Conservation (phyloP, 2,113 vertebrate genomes). For the Sinocyclocheilus grahami region DNA sequence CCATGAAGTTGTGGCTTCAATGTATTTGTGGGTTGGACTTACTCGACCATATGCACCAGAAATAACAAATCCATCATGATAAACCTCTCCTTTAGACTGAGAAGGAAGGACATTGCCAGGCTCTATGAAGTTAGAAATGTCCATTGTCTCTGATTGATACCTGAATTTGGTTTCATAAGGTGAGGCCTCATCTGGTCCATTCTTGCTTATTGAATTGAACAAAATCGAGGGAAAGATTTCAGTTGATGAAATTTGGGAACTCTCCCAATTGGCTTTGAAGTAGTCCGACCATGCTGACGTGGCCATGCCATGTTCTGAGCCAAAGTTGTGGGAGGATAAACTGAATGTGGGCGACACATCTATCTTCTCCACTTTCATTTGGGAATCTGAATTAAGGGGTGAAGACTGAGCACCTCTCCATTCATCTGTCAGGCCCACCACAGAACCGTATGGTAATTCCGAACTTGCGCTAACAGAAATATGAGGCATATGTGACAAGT, state of each 20-base stretch:
- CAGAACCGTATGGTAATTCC: slow-evolving; percentile 20
- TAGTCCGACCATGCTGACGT: slow-evolving; percentile 5
- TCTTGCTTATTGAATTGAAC: slow-evolving; percentile 13
- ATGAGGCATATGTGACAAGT: slow-evolving; percentile 28
- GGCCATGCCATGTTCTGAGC: background rate
- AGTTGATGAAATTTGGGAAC: background rate
- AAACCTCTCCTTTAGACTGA: slow-evolving; percentile 1
- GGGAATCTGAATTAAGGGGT: slow-evolving; percentile 32
- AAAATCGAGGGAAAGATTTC: slow-evolving; percentile 17
- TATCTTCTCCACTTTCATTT: slow-evolving; percentile 29
- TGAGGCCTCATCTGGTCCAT: slow-evolving; percentile 14
- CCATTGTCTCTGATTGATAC: slow-evolving; percentile 18
- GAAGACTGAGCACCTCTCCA: slow-evolving; percentile 42
- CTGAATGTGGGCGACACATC: slow-evolving; percentile 31
- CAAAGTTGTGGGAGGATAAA: slow-evolving; percentile 17
- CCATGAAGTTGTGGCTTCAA: background rate
- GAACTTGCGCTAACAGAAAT: slow-evolving; percentile 30
- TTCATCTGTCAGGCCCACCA: slow-evolving; percentile 24
- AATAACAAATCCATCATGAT: slow-evolving; percentile 10
- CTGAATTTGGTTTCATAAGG: slow-evolving; percentile 4
- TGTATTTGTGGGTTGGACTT: background rate
- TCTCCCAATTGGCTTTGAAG: background rate
- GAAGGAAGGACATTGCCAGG: slow-evolving; percentile 19
- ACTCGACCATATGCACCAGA: background rate
- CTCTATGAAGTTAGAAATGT: slow-evolving; percentile 5